Conservation (phyloP, 2,113 vertebrate genomes). For the Lagopus muta region DNA sequence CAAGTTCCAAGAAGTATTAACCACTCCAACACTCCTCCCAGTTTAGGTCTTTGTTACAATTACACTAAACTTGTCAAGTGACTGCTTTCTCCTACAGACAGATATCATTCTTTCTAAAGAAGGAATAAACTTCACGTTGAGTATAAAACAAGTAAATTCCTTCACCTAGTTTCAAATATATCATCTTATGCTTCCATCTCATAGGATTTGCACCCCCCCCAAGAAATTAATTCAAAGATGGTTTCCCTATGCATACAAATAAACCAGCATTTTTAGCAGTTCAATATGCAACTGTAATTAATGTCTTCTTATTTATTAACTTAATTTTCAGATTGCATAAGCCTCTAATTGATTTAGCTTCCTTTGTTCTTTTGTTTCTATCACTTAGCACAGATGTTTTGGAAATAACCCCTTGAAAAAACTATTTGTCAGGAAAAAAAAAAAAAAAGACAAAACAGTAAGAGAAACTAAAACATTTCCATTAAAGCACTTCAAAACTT, state of each 20-base stretch:
- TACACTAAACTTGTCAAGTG: not conserved
- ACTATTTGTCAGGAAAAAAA: not conserved
- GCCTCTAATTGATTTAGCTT: not conserved
- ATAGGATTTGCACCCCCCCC: not conserved
- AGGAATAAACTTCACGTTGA: not conserved
- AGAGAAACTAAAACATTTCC: not conserved
- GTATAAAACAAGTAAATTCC: not conserved
- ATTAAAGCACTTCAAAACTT: not conserved
- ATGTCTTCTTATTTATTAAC: not conserved
- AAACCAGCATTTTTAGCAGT: not conserved
- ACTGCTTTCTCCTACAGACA: not conserved
- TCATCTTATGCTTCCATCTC: not conserved
- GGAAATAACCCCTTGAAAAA: not conserved
- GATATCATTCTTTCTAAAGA: not conserved
- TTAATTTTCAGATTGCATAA: not conserved
- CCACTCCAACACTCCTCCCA: not conserved
- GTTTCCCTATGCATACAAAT: not conserved
- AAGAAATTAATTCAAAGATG: not conserved
- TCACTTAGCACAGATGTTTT: not conserved
- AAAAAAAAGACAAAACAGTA: not conserved
- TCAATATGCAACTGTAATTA: not conserved
- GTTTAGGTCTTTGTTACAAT: not conserved
- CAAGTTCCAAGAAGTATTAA: not conserved
- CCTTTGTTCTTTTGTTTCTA: not conserved
- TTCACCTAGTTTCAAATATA: not conserved